Evolutionary conservation across 2,888 invertebrate genomes (phyloP).

Genomic region (Ornithoptera alexandrae): DNA sequence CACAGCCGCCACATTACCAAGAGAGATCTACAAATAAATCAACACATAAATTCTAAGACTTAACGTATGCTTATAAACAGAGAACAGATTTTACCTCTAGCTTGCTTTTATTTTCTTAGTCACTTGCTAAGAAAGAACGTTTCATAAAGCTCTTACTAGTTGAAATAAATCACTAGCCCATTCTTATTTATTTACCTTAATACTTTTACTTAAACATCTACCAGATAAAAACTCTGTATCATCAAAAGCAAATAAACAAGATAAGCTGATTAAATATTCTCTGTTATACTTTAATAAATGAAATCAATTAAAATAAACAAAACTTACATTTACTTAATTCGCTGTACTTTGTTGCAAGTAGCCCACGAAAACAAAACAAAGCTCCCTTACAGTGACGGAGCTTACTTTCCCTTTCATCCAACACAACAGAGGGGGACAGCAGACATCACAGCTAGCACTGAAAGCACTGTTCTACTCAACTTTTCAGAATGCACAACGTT

Average conservation of each 20-base stretch:
- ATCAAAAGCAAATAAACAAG: not conserved
- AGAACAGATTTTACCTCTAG: not conserved
- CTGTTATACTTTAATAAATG: not conserved
- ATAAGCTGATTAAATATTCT: not conserved
- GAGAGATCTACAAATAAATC: constrained; percentile 58
- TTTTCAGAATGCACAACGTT: constrained; percentile 61
- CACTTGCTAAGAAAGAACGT: not conserved
- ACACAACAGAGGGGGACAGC: constrained; percentile 61
- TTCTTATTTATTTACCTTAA: no score
- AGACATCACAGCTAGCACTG: constrained; percentile 63
- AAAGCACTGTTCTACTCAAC: constrained; percentile 68
- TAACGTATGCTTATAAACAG: constrained; percentile 24
- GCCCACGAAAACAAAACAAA: constrained; percentile 71
- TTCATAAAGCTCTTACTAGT: not conserved
- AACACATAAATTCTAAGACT: constrained; percentile 41
- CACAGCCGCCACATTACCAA: constrained; percentile 59
- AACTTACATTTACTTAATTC: constrained; percentile 68
- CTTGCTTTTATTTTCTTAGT: not conserved
- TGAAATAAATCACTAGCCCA: not conserved
- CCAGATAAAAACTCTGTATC: no score
- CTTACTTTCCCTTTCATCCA: constrained; percentile 73
- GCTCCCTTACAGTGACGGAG: constrained; percentile 53
- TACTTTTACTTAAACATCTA: no score
- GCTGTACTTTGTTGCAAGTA: constrained; percentile 61
- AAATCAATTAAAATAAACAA: constrained; percentile 11